Percentiles rank a stretch among this genome's conserved stretches.
Evolutionary conservation across 2,113 vertebrate genomes (phyloP).

Genomic region (Dicentrarchus labrax): DNA sequence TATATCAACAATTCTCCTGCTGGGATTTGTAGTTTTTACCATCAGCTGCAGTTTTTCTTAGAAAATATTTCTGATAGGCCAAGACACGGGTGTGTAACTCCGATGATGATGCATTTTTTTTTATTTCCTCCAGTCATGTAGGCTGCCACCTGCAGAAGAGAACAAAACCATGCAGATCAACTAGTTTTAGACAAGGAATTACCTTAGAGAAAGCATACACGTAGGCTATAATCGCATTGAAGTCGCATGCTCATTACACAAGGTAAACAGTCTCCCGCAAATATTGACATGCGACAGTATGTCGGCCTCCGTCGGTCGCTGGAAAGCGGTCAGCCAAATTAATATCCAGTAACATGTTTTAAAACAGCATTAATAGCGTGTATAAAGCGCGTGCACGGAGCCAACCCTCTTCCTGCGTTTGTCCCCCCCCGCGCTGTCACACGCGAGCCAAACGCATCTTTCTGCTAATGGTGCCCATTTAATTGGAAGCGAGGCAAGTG

Average conservation of each 20-base stretch:
- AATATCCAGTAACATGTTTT: too few species aligned
- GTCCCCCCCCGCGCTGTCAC: too few species aligned
- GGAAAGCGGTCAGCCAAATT: accelerated
- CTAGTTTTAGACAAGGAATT: background rate
- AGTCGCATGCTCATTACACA: background rate
- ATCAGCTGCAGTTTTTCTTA: constrained; percentile 1
- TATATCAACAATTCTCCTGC: background rate
- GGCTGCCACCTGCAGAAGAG: constrained; percentile 51
- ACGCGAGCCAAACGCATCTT: constrained; percentile 34
- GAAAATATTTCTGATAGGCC: background rate
- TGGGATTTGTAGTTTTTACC: constrained; percentile 1
- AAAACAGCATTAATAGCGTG: background rate
- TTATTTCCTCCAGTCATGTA: background rate
- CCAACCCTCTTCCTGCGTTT: background rate
- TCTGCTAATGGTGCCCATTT: background rate
- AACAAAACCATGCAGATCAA: constrained; percentile 13
- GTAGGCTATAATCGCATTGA: background rate
- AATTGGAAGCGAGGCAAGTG: too few species aligned
- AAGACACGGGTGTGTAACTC: constrained; percentile 9
- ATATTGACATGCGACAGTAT: background rate
- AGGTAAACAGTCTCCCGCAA: background rate
- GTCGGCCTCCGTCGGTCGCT: too few species aligned
- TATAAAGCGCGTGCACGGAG: background rate
- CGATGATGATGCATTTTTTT: constrained; percentile 55
- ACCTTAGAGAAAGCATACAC: background rate